Evolutionary conservation across 2,797 vertebrate species (phyloP).

Genomic region (Macropus fuliginosus): DNA sequence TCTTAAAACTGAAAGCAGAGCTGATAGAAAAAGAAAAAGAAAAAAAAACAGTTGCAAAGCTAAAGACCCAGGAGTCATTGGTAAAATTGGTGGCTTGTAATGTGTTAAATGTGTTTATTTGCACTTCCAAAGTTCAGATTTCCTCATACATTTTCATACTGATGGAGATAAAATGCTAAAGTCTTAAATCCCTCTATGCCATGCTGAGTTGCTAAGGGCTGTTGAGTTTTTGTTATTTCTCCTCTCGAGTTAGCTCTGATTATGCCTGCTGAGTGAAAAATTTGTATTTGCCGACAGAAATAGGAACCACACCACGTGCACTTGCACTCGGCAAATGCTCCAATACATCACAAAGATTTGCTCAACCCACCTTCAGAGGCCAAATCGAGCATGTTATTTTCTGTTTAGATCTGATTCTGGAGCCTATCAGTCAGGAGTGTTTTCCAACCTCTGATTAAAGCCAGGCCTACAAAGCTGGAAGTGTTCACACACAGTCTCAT

Average conservation of each 20-base stretch:
- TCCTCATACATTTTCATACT: conserved; percentile 89
- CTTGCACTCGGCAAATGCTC: conserved; percentile 90
- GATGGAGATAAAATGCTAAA: conserved; percentile 89
- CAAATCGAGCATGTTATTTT: conserved; percentile 95
- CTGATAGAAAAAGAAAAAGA: conserved; percentile 40
- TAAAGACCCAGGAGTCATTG: conserved; percentile 66
- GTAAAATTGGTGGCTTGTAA: conserved; percentile 81
- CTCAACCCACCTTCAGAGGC: conserved; percentile 89
- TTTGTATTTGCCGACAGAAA: conserved; percentile 94
- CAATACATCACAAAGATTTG: conserved; percentile 91
- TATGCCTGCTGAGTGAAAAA: conserved; percentile 93
- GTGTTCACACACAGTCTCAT: conserved; percentile 87
- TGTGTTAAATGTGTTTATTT: conserved; percentile 87
- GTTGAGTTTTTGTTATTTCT: conserved; percentile 90
- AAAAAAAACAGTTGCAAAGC: conserved; percentile 56
- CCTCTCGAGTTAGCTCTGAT: conserved; percentile 88
- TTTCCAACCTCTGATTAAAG: conserved; percentile 89
- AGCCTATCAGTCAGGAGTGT: conserved; percentile 90
- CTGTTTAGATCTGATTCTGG: conserved; percentile 92
- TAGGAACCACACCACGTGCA: conserved; percentile 86
- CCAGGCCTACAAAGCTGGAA: conserved; percentile 84
- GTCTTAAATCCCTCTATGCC: conserved; percentile 88
- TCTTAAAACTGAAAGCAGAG: conserved; percentile 59
- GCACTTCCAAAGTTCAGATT: conserved; percentile 86
- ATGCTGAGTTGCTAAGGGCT: conserved; percentile 89